Base-by-base conservation (phyloP, 2,888 invertebrate species). In the Calameuta idolon region DNA sequence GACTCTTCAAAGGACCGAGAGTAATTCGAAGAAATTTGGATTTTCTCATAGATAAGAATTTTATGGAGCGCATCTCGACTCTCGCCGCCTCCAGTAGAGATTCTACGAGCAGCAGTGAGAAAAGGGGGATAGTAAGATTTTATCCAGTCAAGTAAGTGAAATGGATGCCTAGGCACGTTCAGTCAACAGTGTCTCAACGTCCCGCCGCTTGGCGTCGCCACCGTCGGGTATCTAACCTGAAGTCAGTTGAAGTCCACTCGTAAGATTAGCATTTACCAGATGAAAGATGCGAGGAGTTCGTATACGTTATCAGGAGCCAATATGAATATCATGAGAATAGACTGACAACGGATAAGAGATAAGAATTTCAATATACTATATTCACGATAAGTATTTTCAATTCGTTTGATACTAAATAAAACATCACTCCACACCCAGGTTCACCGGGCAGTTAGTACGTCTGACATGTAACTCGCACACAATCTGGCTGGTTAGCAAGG, bases 151-250 rank as follows among this genome's bases (percentile, higher is more conserved):
- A 86, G 85, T 83, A 85, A 86, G 87, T 83, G 82, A 85, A 87
- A 86, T 84, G 86, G 88, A 90, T 90, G 89, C 90, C 84, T 81
- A 79, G 88, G 88, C 90, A 90, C 90, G 90, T 90, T 89, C 90
- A 82, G 85, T 88, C 87, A 88, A 90, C 89, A 80, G 80, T 83
- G 81, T 85, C 84, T 83, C 85, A 82, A 79, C 74, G 69, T 78
- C 81, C 71, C 33, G 71, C 3, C 71, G 71, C 71, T 33, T 74
- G 31, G 77, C 77, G 77, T 69, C 74, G 75, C 68, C 75, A 75
- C n/a, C 33, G 69, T 75, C 69, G 69, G 69, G 2, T 23, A 55
- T 55, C 55, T 55, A 23, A 55, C 55, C 55, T 55, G 2, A 55
- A 55, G 55, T 23, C 55, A 55, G 9, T 23, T 55, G 55, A 55